phyloP scores from a whole-genome alignment of 2,888 invertebrate genomes.

The Saturnia pavonia region DNA sequence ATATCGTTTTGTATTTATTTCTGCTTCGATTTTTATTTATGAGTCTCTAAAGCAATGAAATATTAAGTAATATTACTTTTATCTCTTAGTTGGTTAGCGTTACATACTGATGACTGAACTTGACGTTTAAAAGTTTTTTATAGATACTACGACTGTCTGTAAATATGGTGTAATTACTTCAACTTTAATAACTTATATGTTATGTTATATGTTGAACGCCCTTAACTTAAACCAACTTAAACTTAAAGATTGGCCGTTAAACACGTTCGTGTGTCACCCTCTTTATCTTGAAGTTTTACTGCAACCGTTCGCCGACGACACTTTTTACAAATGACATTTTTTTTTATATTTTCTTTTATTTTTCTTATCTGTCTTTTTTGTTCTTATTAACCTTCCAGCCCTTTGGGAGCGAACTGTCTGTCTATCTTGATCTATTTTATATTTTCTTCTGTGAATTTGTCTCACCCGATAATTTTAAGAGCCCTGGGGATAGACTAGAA shows the following conservation, averaged over 20 bases:
- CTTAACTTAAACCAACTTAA: neutral
- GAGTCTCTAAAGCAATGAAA: too few species aligned
- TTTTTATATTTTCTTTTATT: slow-evolving; percentile 37
- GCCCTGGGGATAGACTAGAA: slow-evolving; percentile 9
- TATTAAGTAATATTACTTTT: too few species aligned
- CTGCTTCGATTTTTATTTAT: too few species aligned
- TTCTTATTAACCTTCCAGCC: slow-evolving; percentile 19
- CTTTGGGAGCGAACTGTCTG: slow-evolving; percentile 25
- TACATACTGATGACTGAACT: too few species aligned
- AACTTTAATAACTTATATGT: too few species aligned
- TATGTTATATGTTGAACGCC: too few species aligned
- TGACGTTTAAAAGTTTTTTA: too few species aligned
- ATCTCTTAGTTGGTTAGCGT: too few species aligned
- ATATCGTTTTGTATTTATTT: too few species aligned
- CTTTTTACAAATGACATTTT: slow-evolving; percentile 38
- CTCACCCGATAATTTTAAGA: slow-evolving; percentile 18
- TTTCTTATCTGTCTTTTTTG: slow-evolving; percentile 20
- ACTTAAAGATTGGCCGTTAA: neutral
- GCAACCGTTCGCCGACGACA: slow-evolving; percentile 29
- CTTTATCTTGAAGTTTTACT: slow-evolving; percentile 31
- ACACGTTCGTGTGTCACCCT: slow-evolving; percentile 23
- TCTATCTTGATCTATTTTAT: slow-evolving; percentile 24
- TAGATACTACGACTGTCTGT: too few species aligned
- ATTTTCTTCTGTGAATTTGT: slow-evolving; percentile 12
- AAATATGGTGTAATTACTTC: too few species aligned